phyloP scores from a whole-genome alignment of 1,140 invertebrate species.

The Sipha flava region DNA sequence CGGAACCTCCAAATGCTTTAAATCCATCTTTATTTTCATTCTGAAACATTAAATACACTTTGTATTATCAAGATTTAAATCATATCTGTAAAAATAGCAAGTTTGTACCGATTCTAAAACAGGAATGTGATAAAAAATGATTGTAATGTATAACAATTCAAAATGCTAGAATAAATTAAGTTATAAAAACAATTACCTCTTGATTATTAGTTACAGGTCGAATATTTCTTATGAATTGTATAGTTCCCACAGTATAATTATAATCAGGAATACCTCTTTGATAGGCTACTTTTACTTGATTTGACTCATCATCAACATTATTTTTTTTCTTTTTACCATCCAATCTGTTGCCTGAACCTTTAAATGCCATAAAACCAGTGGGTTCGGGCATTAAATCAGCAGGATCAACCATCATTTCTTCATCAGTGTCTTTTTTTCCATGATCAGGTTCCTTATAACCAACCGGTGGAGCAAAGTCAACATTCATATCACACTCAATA shows the following conservation, averaged over 20 bases:
- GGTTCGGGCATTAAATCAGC: slow-evolving; percentile 60
- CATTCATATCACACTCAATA: slow-evolving; percentile 99
- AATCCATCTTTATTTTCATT: background rate
- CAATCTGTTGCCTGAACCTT: slow-evolving; percentile 50
- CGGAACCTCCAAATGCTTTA: background rate
- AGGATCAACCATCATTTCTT: slow-evolving; percentile 57
- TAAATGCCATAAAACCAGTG: slow-evolving; percentile 68
- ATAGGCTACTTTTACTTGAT: slow-evolving; percentile 47
- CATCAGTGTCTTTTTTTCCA: slow-evolving; percentile 44
- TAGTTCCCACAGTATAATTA: slow-evolving; percentile 72
- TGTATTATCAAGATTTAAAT: too few relatives aligned
- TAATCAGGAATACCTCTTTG: slow-evolving; percentile 89
- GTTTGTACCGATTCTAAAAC: too few relatives aligned
- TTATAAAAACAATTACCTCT: slow-evolving; percentile 1
- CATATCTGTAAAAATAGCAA: too few relatives aligned
- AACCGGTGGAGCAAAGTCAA: slow-evolving; percentile 91
- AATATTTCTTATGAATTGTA: slow-evolving; percentile 69
- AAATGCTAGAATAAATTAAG: background rate
- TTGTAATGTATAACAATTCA: background rate
- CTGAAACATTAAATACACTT: too few relatives aligned
- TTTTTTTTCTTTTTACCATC: slow-evolving; percentile 50
- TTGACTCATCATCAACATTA: slow-evolving; percentile 34
- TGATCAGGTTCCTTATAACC: slow-evolving; percentile 80
- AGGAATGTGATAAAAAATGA: too few relatives aligned
- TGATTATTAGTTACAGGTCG: slow-evolving; percentile 43